Conservation (phyloP, 2,888 invertebrate species). For the Macrosiphum euphorbiae region DNA sequence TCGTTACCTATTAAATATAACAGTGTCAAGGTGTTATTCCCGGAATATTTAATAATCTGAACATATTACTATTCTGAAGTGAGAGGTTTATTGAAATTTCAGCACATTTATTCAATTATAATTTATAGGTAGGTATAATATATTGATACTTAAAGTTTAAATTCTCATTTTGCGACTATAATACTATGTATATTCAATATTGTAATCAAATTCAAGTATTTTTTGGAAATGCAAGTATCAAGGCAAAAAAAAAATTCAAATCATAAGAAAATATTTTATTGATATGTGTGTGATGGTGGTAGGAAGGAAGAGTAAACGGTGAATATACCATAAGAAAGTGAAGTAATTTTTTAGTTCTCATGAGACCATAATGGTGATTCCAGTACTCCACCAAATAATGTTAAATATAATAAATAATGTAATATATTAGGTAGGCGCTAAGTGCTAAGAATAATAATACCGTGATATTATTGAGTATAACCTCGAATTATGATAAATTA, state of each 20-base stretch:
- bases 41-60: not conserved
- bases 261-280: not conserved
- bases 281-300: not conserved
- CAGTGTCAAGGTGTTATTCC: slow-evolving; percentile 28
- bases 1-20: not conserved
- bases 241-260: not conserved
- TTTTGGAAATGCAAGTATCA: not conserved
- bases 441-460: not conserved
- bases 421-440: not conserved
- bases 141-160: not conserved
- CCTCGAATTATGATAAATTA: not conserved
- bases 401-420: not conserved
- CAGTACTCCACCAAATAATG: not conserved
- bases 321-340: not conserved
- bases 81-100: slow-evolving; percentile 9
- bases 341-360: not conserved
- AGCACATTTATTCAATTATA: slow-evolving; percentile 4
- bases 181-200: not conserved
- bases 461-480: not conserved
- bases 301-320: not conserved
- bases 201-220: not conserved
- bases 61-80: not conserved
- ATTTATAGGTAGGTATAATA: not conserved
- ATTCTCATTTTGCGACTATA: not conserved
- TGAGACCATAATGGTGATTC: not conserved